Percentiles rank a stretch among this genome's conserved stretches.
Evolutionary conservation across 30 jellyfish, hydroid and myxozoan species (phyloP).

Genomic region (Cassiopea xamachana): DNA sequence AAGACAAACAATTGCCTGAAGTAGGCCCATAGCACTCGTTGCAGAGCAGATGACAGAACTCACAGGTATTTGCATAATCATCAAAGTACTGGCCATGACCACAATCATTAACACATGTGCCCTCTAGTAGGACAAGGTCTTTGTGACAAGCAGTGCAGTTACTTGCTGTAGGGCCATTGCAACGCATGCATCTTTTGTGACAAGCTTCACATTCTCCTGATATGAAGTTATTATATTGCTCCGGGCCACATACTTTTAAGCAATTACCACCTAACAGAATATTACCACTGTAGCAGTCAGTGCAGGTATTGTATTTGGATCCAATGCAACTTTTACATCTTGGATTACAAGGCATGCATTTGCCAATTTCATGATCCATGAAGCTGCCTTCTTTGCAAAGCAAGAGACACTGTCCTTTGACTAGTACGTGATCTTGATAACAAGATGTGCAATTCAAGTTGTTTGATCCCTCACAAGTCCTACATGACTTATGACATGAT

Average conservation of each 20-base stretch:
- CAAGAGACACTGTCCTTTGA: constrained; percentile 48
- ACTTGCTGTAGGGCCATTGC: constrained; percentile 79
- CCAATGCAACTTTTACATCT: constrained; percentile 92
- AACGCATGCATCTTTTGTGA: constrained; percentile 65
- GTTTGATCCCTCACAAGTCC: constrained; percentile 66
- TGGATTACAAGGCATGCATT: constrained; percentile 83
- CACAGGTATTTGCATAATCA: constrained; percentile 16
- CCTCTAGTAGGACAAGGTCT: constrained; percentile 26
- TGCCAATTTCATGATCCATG: constrained; percentile 45
- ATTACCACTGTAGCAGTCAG: constrained; percentile 74
- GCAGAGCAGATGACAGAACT: constrained; percentile 63
- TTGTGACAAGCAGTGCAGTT: constrained; percentile 80
- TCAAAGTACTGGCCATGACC: constrained; percentile 57
- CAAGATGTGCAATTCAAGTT: constrained; percentile 64
- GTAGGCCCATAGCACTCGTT: constrained; percentile 63
- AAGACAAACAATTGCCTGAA: constrained; percentile 48
- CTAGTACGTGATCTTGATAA: constrained; percentile 32
- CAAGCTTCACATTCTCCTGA: constrained; percentile 65
- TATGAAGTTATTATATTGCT: constrained; percentile 34
- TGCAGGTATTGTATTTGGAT: constrained; percentile 64
- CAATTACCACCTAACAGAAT: constrained; percentile 49
- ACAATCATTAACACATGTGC: constrained; percentile 60
- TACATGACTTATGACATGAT: constrained; percentile 81
- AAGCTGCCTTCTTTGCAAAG: constrained; percentile 64
- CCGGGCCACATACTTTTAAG: constrained; percentile 39